A percentile compares a stretch with the other conserved stretches of the same genome.
These are phyloP conservation scores for Temnopleurus reevesii DNA, from an alignment of 53 echinoderm and acorn worm species.

Conservation along the genomic window DNA sequence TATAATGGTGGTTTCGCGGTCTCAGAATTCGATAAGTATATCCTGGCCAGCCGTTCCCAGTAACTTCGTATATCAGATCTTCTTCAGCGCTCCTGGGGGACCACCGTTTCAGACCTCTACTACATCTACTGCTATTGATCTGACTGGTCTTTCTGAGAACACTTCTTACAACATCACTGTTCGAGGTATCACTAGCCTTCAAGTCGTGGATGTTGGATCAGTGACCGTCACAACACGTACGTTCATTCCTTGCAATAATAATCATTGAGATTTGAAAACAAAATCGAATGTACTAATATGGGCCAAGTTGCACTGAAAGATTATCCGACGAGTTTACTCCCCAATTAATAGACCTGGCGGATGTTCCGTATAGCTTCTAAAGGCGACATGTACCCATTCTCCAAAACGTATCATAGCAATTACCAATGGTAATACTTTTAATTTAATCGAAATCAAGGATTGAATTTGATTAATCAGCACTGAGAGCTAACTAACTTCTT, in stretches of 20 bases:
- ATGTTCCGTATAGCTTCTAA: no score
- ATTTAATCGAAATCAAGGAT: no score
- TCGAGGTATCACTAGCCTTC: not conserved
- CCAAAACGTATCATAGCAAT: no score
- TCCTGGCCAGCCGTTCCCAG: not conserved
- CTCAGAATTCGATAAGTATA: not conserved
- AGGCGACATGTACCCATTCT: no score
- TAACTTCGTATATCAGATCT: not conserved
- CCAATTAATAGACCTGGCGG: no score
- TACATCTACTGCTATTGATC: not conserved
- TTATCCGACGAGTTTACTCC: no score
- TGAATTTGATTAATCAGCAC: no score
- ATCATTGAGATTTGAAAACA: no score
- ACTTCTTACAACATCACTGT: not conserved
- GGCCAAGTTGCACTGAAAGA: no score
- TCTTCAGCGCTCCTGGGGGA: not conserved
- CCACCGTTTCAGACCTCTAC: not conserved
- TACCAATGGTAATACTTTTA: no score
- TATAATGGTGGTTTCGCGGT: not conserved
- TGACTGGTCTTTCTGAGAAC: not conserved
- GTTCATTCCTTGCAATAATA: not conserved
- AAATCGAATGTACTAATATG: no score
- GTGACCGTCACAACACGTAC: not conserved
- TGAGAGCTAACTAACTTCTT: no score
- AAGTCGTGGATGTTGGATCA: not conserved